A percentile compares a stretch with the other conserved stretches of the same genome.
Evolutionary conservation across 2,797 vertebrate genomes (phyloP).

Genomic region (Phalloptychus januarius): DNA sequence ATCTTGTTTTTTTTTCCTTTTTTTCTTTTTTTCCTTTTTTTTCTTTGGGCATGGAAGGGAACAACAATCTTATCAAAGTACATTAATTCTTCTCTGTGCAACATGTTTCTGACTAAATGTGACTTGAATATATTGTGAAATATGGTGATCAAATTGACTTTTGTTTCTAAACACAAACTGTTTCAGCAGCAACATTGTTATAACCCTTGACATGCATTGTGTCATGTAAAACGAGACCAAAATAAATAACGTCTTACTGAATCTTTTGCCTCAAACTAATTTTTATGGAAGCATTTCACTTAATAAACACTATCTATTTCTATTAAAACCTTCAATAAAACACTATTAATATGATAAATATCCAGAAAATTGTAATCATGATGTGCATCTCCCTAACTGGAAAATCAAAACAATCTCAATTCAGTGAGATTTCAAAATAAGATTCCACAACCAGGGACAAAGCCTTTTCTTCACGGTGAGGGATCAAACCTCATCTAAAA

Average conservation of each 20-base stretch:
- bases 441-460: neutral
- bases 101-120: conserved; percentile 78
- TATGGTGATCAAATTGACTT: conserved; percentile 79
- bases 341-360: too few relatives aligned
- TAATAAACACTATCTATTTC: neutral
- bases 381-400: neutral
- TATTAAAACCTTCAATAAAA: neutral
- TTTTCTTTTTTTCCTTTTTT: conserved; percentile 68
- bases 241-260: conserved; percentile 82
- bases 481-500: neutral
- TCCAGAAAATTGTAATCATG: rapidly evolving
- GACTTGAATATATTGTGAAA: conserved; percentile 85
- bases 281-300: conserved; percentile 9
- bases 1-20: conserved; percentile 64
- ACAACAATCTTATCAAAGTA: conserved; percentile 75
- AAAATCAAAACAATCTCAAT: neutral
- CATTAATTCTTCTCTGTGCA: conserved; percentile 72
- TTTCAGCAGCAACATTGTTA: conserved; percentile 72
- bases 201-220: conserved; percentile 79
- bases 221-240: conserved; percentile 82
- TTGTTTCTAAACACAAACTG: conserved; percentile 67
- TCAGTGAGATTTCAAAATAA: neutral
- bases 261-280: conserved; percentile 40
- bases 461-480: neutral
- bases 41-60: conserved; percentile 64